Conservation (phyloP, 2,797 vertebrate species). For the Varecia variegata region DNA sequence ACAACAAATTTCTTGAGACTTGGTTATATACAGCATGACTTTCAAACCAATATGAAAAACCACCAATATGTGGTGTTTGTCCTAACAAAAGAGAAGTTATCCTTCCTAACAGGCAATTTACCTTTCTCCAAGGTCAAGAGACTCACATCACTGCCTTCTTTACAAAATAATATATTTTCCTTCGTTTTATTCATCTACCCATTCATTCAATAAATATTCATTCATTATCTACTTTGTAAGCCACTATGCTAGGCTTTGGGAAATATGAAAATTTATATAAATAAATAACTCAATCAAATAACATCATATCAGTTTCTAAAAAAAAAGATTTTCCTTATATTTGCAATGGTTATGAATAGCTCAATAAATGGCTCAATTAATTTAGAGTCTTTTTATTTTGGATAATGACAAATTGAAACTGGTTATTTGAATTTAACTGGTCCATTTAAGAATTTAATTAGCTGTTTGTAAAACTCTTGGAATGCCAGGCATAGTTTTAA, state of each 20-base stretch:
- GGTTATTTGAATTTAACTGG: constrained; percentile 20
- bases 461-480: not conserved
- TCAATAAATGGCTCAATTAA: not conserved
- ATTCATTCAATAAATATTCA: not conserved
- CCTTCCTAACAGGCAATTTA: not conserved
- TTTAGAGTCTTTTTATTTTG: not conserved
- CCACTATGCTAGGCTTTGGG: not conserved
- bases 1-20: not conserved
- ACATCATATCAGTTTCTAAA: not conserved
- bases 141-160: not conserved
- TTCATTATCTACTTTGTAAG: not conserved
- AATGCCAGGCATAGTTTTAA: not conserved
- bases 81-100: not conserved
- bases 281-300: constrained; percentile 22
- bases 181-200: not conserved
- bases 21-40: not conserved
- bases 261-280: not conserved
- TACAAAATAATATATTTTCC: not conserved
- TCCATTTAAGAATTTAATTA: constrained; percentile 13
- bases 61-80: not conserved
- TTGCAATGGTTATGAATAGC: not conserved
- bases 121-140: not conserved
- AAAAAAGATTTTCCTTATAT: not conserved
- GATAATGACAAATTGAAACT: not conserved
- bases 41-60: not conserved